phyloP scores from a whole-genome alignment of 2,113 vertebrate species.

The Sylvia atricapilla region DNA sequence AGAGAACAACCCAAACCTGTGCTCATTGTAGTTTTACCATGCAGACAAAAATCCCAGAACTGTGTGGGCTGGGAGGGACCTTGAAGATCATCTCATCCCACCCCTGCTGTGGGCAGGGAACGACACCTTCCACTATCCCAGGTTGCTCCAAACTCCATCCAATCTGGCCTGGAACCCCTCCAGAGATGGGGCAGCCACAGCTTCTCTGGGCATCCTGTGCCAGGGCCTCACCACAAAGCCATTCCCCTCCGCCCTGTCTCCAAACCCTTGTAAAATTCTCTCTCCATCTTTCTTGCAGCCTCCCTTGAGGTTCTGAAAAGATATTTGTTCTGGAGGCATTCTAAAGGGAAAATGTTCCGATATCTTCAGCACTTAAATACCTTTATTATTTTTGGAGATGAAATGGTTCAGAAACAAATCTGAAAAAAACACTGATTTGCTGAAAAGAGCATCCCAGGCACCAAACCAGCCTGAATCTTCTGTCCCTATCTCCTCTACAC shows the following conservation, averaged over 20 bases:
- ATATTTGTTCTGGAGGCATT: background rate
- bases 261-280: background rate
- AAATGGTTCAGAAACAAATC: background rate
- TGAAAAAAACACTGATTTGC: background rate
- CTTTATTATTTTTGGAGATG: background rate
- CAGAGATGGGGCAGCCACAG: background rate
- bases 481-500: background rate
- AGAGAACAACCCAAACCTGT: background rate
- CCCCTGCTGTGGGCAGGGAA: background rate
- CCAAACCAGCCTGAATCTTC: background rate
- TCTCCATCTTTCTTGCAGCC: background rate
- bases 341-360: background rate
- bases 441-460: background rate
- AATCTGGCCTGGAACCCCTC: background rate
- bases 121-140: background rate
- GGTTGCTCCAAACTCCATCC: background rate
- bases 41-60: background rate
- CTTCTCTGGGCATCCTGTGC: background rate
- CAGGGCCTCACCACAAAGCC: background rate
- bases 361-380: background rate
- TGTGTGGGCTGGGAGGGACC: background rate
- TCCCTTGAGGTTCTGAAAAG: background rate
- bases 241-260: background rate
- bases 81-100: background rate
- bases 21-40: accelerated